Percentiles rank a stretch among this genome's conserved stretches.
These are phyloP conservation scores for Parapsyche elsis DNA, from an alignment of 1,140 invertebrate species.

Conservation along the genomic window DNA sequence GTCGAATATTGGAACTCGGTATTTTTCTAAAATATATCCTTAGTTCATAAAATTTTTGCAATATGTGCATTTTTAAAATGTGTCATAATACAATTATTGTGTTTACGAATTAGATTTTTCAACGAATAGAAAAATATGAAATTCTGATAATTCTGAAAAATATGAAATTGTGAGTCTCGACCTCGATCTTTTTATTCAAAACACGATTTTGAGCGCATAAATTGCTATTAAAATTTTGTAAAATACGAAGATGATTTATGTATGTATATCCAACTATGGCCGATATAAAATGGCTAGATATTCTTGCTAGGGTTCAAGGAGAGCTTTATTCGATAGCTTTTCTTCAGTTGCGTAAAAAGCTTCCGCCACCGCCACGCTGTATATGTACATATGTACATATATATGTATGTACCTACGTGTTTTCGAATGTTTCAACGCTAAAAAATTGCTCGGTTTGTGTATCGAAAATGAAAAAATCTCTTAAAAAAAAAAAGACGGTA, in stretches of 20 bases:
- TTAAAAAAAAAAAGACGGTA: background rate
- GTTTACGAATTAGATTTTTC: too few species aligned
- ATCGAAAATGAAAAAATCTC: conserved; percentile 15
- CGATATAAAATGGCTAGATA: conserved; percentile 2
- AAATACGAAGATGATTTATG: background rate
- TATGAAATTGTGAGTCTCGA: too few species aligned
- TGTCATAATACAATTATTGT: too few species aligned
- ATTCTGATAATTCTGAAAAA: too few species aligned
- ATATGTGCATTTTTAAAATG: too few species aligned
- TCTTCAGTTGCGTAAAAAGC: background rate
- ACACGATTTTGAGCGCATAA: background rate
- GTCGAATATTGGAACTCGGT: conserved; percentile 28
- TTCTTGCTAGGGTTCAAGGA: conserved; percentile 10
- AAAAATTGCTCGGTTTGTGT: background rate
- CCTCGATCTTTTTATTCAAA: too few species aligned
- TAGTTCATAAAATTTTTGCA: too few species aligned
- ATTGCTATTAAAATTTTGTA: background rate
- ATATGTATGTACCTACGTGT: background rate
- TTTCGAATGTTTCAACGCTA: conserved; percentile 19
- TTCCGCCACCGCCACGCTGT: background rate
- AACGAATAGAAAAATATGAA: too few species aligned
- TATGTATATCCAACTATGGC: background rate
- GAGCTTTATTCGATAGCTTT: background rate
- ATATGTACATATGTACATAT: background rate
- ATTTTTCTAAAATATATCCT: too few species aligned